Conservation (phyloP, 2,888 invertebrate species). For the Aricia artaxerxes region DNA sequence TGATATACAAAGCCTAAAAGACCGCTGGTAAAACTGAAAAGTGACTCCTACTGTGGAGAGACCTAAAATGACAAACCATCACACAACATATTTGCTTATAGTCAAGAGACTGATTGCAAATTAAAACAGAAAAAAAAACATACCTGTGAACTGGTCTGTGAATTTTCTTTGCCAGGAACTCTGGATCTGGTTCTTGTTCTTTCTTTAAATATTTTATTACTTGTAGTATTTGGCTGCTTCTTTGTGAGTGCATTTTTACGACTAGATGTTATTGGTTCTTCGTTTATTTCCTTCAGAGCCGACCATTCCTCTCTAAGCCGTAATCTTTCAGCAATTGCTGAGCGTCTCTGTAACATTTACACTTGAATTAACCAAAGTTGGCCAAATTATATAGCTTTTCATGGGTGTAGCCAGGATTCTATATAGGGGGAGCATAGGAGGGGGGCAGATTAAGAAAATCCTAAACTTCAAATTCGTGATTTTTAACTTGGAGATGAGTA, state of each 20-base stretch:
- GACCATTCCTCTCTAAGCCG: slow-evolving; percentile 69
- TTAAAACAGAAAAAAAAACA: too few species aligned
- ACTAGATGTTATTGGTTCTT: slow-evolving; percentile 32
- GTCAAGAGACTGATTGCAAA: too few species aligned
- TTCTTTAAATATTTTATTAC: slow-evolving; percentile 10
- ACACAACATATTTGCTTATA: too few species aligned
- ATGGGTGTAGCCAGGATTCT: neutral
- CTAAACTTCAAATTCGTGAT: too few species aligned
- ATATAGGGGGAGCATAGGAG: too few species aligned
- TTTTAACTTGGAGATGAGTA: too few species aligned
- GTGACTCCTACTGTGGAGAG: too few species aligned
- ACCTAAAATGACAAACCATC: too few species aligned
- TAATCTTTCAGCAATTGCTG: slow-evolving; percentile 64
- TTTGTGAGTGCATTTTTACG: slow-evolving; percentile 38
- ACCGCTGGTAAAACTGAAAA: too few species aligned
- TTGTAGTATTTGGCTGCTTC: slow-evolving; percentile 30
- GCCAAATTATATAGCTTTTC: too few species aligned
- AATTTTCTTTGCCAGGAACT: slow-evolving; percentile 29
- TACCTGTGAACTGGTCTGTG: slow-evolving; percentile 29
- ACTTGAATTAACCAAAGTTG: neutral
- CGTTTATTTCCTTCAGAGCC: slow-evolving; percentile 57
- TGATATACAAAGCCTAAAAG: too few species aligned
- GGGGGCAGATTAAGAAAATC: too few species aligned
- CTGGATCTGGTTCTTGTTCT: slow-evolving; percentile 5
- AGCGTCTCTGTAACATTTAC: slow-evolving; percentile 57